Percentiles rank a stretch among this genome's conserved stretches.
These are phyloP conservation scores for Aporophyla nigra DNA, from an alignment of 2,888 invertebrate genomes.

Conservation along the genomic window DNA sequence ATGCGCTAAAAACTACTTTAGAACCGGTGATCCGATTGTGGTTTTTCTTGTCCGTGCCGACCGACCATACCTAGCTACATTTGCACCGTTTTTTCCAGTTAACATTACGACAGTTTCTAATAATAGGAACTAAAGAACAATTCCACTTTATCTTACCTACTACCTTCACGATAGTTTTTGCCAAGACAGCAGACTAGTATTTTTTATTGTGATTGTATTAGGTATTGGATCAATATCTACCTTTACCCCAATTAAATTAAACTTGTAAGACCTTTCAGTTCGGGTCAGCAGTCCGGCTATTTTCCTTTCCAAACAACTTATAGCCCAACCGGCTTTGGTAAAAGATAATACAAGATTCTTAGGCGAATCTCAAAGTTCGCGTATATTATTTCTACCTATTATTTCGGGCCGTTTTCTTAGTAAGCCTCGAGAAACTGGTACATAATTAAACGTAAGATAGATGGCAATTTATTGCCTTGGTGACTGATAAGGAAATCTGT, in stretches of 20 bases:
- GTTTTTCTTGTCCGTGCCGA: not conserved
- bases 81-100: not conserved
- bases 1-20: constrained; percentile 20
- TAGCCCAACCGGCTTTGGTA: constrained; percentile 4
- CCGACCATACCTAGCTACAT: not conserved
- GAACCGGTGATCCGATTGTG: constrained; percentile 12
- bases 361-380: constrained; percentile 10
- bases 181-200: not conserved
- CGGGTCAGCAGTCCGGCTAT: not conserved
- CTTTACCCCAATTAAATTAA: not conserved
- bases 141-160: not conserved
- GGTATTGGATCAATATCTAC: not conserved
- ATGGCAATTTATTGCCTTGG: constrained; percentile 26
- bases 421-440: not conserved
- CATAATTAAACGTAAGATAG: constrained; percentile 10
- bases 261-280: constrained; percentile 1
- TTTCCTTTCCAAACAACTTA: constrained; percentile 19
- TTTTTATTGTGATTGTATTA: not conserved
- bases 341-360: constrained; percentile 19
- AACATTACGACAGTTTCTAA: not conserved
- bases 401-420: not conserved
- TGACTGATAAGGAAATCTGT: constrained; percentile 52
- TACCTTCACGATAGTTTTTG: not conserved
- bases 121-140: not conserved
- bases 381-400: constrained; percentile 6